Conservation (phyloP, 2,888 invertebrate species). For the Neocrepidodera transversa region DNA sequence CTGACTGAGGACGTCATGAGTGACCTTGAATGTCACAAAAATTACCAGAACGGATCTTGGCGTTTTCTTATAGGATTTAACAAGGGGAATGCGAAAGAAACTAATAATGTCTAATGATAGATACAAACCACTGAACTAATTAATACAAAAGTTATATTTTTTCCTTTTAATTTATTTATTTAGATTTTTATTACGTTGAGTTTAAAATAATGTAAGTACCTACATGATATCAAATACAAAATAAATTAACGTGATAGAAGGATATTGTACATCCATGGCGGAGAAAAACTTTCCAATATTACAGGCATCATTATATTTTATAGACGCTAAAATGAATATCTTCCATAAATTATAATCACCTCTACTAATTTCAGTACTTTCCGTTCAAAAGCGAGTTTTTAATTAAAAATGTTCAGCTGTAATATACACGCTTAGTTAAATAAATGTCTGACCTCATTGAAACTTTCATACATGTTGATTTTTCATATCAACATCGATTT, state of each 20-base stretch:
- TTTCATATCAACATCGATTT: constrained; percentile 9
- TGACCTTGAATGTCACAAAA: no score
- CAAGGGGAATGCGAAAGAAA: no score
- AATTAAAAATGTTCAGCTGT: constrained; percentile 13
- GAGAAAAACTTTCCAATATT: constrained; percentile 11
- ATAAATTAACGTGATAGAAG: not conserved
- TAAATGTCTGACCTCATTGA: constrained; percentile 24
- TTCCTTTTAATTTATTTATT: no score
- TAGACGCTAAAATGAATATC: constrained; percentile 19
- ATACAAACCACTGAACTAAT: no score
- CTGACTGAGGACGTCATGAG: no score
- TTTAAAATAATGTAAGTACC: no score
- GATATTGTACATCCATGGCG: not conserved
- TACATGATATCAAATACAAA: not conserved
- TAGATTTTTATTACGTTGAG: no score
- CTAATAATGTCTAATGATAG: no score
- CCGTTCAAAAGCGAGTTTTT: constrained; percentile 22
- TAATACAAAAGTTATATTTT: no score
- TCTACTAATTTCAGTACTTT: constrained; percentile 22
- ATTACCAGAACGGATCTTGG: no score
- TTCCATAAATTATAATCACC: constrained; percentile 20
- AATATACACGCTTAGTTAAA: constrained; percentile 18
- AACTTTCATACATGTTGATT: constrained; percentile 21
- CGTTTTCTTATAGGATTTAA: no score
- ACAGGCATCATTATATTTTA: constrained; percentile 15